phyloP scores from a whole-genome alignment of 2,113 vertebrate genomes.

The Sterrhoptilus dennistouni region DNA sequence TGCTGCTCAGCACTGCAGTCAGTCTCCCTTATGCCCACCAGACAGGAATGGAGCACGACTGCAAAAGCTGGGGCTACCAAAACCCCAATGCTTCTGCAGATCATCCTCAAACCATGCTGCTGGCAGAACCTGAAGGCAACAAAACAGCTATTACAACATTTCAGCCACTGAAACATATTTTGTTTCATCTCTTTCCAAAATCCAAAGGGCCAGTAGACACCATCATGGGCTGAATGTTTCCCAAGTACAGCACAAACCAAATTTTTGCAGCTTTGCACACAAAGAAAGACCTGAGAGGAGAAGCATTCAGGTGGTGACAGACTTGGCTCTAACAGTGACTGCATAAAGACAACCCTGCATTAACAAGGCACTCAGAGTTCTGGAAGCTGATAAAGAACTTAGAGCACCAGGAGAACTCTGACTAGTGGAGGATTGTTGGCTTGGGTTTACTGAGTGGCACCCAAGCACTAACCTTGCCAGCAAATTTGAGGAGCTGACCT shows the following conservation, averaged over 20 bases:
- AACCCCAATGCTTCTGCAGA: background rate
- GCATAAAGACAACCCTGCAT: background rate
- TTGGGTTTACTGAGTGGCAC: background rate
- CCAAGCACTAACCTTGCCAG: background rate
- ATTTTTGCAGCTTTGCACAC: background rate
- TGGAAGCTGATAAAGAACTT: background rate
- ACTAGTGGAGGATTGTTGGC: background rate
- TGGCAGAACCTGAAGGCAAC: background rate
- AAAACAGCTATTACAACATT: background rate
- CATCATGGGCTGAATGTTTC: background rate
- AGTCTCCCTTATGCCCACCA: background rate
- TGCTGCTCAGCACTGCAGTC: background rate
- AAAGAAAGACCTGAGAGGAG: background rate
- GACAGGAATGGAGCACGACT: background rate
- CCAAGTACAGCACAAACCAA: background rate
- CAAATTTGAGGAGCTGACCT: background rate
- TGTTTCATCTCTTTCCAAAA: background rate
- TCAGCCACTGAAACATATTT: background rate
- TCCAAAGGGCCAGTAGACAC: background rate
- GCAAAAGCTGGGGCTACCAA: background rate
- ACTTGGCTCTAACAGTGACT: background rate
- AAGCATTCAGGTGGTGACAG: background rate
- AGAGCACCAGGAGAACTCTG: background rate
- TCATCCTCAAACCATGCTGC: background rate
- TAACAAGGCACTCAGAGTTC: background rate